Conservation (phyloP, 2,113 vertebrate genomes). For the Rhinoptilus africanus region DNA sequence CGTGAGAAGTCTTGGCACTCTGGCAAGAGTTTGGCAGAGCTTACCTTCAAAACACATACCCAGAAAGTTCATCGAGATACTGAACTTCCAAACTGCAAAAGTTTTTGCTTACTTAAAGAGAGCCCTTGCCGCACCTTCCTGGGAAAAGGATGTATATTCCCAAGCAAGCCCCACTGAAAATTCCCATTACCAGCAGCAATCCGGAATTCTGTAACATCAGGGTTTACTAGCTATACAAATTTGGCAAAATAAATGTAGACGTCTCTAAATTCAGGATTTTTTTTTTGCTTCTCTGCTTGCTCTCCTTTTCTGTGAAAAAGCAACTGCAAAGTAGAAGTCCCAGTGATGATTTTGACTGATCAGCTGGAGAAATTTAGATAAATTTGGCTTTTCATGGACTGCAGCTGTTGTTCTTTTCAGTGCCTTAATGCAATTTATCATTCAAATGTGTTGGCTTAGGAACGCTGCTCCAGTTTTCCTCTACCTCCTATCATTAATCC, state of each 20-base stretch:
- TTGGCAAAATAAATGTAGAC: not conserved
- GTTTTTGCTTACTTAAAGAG: not conserved
- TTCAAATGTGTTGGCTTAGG: conserved; percentile 56
- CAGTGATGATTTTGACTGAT: conserved; percentile 67
- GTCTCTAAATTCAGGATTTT: not conserved
- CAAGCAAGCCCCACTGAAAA: not conserved
- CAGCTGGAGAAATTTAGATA: conserved; percentile 76
- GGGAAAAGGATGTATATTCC: not conserved
- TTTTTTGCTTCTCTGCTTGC: not conserved
- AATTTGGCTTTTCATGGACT: conserved; percentile 71
- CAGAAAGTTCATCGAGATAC: not conserved
- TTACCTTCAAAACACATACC: not conserved
- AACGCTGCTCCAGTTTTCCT: conserved; percentile 45
- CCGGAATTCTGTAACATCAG: not conserved
- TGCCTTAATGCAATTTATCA: conserved; percentile 72
- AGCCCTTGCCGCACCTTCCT: not conserved
- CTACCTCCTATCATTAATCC: conserved; percentile 64
- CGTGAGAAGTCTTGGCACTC: not conserved
- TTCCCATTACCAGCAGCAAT: not conserved
- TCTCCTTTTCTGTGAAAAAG: conserved; percentile 8
- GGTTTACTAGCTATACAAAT: not conserved
- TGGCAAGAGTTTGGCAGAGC: not conserved
- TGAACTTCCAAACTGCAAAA: not conserved
- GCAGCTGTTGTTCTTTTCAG: conserved; percentile 74
- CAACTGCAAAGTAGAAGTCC: conserved; percentile 20